Evolutionary conservation across 1,140 invertebrate genomes (phyloP).

Genomic region (Drosophila sulfurigaster): DNA sequence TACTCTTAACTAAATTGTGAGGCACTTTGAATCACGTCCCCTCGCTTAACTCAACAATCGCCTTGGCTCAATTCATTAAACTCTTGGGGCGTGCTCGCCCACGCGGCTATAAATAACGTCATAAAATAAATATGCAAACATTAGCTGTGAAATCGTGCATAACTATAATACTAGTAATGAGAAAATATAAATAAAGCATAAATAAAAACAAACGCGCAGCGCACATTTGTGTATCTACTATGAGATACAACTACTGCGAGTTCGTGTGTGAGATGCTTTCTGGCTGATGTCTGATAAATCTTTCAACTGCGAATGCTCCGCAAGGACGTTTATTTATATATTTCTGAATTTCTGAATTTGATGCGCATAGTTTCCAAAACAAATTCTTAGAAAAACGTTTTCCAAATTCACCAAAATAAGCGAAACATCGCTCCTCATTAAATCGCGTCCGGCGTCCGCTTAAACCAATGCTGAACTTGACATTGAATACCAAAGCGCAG

Average conservation of each 20-base stretch:
- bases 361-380: conserved; percentile 6
- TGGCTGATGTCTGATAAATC: conserved; percentile 33
- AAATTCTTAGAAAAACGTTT: conserved; percentile 8
- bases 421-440: background rate
- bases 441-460: conserved; percentile 34
- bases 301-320: conserved; percentile 29
- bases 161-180: conserved; percentile 43
- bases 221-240: conserved; percentile 19
- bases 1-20: background rate
- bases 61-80: conserved; percentile 75
- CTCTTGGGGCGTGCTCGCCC: conserved; percentile 38
- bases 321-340: conserved; percentile 78
- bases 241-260: conserved; percentile 24
- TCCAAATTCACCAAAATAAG: conserved; percentile 28
- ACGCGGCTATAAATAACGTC: conserved; percentile 62
- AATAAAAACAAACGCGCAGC: conserved; percentile 33
- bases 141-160: conserved; percentile 62
- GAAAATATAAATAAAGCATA: conserved; percentile 40
- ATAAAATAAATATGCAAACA: conserved; percentile 59
- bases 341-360: background rate
- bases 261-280: conserved; percentile 16
- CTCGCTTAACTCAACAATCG: conserved; percentile 20
- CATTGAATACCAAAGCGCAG: conserved; percentile 61
- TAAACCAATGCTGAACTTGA: conserved; percentile 69
- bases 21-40: background rate